These are phyloP conservation scores for Umimayanthus kanabou DNA, from an alignment of 92 coral and sea anemone species.

Conservation along the genomic window DNA sequence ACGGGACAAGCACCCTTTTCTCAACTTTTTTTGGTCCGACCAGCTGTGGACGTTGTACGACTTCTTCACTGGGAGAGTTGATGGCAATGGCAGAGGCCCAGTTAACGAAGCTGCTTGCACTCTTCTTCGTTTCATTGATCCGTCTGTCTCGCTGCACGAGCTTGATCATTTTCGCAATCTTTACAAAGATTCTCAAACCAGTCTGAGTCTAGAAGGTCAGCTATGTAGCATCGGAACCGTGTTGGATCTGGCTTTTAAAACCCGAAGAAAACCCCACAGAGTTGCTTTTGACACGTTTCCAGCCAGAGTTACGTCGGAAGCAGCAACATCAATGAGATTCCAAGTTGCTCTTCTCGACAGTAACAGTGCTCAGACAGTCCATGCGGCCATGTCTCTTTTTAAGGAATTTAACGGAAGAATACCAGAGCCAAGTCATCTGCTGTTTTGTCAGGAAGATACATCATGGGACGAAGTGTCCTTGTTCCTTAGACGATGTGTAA, in stretches of 20 bases:
- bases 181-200: neutral
- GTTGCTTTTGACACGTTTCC: neutral
- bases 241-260: slow-evolving; percentile 37
- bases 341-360: slow-evolving; percentile 42
- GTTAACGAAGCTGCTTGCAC: slow-evolving; percentile 13
- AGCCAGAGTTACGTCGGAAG: neutral
- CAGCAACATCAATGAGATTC: slow-evolving; percentile 22
- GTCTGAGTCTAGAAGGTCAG: slow-evolving; percentile 7
- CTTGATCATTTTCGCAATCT: neutral
- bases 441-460: slow-evolving; percentile 46
- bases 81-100: neutral
- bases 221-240: slow-evolving; percentile 34
- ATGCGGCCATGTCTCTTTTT: slow-evolving; percentile 40
- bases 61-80: slow-evolving; percentile 31
- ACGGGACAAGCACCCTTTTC: slow-evolving; percentile 43
- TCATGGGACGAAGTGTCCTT: slow-evolving; percentile 50
- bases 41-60: slow-evolving; percentile 44
- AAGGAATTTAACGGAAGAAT: slow-evolving; percentile 39
- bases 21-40: slow-evolving; percentile 49
- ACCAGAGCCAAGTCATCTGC: slow-evolving; percentile 49
- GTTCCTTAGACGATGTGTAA: slow-evolving; percentile 48
- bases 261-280: slow-evolving; percentile 13
- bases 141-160: neutral
- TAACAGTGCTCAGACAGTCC: slow-evolving; percentile 40
- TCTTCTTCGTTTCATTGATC: neutral